phyloP scores from a whole-genome alignment of 2,113 vertebrate species.

The Phrynosoma blainvillii region DNA sequence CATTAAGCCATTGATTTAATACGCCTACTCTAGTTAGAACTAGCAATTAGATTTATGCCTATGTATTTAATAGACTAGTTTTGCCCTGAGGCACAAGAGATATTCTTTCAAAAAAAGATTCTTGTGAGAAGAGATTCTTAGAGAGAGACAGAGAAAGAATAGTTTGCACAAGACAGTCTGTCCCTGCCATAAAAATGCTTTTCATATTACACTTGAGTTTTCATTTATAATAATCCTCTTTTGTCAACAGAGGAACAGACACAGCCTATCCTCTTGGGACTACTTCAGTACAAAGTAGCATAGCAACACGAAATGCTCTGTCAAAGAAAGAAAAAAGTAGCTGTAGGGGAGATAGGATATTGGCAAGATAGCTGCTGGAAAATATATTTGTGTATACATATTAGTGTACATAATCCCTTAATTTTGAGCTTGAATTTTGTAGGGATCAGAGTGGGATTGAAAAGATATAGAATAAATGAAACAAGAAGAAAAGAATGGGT shows the following conservation, averaged over 20 bases:
- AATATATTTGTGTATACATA: conserved; percentile 22
- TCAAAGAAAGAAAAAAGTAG: neutral
- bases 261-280: neutral
- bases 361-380: conserved; percentile 17
- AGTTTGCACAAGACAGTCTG: neutral
- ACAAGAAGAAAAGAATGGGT: neutral
- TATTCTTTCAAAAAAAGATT: neutral
- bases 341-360: neutral
- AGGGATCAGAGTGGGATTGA: conserved; percentile 16
- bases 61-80: neutral
- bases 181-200: neutral
- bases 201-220: neutral
- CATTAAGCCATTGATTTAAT: too few relatives aligned
- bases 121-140: neutral
- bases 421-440: conserved; percentile 22
- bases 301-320: conserved; percentile 30
- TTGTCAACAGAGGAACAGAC: rapidly evolving
- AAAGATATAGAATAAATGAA: conserved; percentile 28
- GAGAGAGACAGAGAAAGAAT: too few relatives aligned
- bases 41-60: too few relatives aligned
- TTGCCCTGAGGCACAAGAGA: neutral
- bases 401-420: conserved; percentile 21
- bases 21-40: too few relatives aligned
- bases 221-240: conserved; percentile 14
- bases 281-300: neutral